Percentiles rank a stretch among this genome's conserved stretches.
phyloP scores from a whole-genome alignment of 2,888 invertebrate genomes.

The Erebia ligea region DNA sequence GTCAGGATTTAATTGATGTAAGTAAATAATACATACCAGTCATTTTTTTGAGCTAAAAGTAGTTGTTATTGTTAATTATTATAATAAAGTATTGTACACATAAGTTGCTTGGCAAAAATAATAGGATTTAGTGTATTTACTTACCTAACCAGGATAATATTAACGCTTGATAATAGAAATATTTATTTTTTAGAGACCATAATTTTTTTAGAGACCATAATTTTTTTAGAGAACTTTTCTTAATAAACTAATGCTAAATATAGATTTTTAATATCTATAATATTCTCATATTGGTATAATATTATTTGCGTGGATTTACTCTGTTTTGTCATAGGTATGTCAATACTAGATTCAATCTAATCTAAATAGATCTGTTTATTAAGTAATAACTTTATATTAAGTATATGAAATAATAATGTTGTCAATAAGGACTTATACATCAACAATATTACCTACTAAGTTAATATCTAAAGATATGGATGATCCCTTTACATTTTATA shows the following conservation, averaged over 20 bases:
- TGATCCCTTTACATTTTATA: neutral
- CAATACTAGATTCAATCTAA: neutral
- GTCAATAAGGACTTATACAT: no score
- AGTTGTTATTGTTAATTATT: neutral
- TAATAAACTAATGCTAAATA: neutral
- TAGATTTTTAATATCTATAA: neutral
- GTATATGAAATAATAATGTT: no score
- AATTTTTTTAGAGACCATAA: neutral
- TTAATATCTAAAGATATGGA: neutral
- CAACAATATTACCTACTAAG: neutral
- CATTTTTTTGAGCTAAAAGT: constrained; percentile 6
- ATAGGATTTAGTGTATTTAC: neutral
- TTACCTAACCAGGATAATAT: neutral
- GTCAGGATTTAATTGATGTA: neutral
- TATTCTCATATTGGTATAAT: neutral
- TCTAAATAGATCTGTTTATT: no score
- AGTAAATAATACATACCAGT: neutral
- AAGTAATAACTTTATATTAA: no score
- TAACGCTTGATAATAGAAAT: neutral
- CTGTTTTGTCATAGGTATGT: constrained; percentile 10
- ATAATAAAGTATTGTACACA: neutral
- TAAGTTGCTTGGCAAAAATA: neutral
- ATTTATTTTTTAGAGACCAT: neutral
- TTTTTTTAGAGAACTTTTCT: neutral
- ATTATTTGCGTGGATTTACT: constrained; percentile 11